These are phyloP conservation scores for Cherax quadricarinatus DNA, from an alignment of 1,140 invertebrate genomes.

Conservation along the genomic window DNA sequence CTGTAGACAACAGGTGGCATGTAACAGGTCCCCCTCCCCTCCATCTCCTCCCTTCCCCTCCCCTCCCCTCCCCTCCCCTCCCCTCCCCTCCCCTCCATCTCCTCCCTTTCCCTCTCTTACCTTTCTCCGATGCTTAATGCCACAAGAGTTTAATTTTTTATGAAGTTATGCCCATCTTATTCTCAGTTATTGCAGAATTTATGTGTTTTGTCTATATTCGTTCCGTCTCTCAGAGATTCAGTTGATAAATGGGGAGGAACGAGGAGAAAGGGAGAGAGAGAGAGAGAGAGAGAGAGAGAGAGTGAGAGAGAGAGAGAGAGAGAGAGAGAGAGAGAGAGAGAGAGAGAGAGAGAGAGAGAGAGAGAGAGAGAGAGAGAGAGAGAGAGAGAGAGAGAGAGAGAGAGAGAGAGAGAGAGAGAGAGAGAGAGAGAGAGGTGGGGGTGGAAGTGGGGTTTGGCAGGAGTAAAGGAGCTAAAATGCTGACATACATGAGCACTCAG, in stretches of 20 bases:
- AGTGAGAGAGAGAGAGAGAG: neutral
- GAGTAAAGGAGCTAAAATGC: too few relatives aligned
- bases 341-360: neutral
- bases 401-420: neutral
- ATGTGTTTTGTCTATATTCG: too few relatives aligned
- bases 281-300: neutral
- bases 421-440: neutral
- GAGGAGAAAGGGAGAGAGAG: neutral
- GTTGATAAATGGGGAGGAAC: neutral
- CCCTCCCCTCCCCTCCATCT: neutral
- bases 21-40: neutral
- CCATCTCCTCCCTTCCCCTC: neutral
- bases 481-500: too few relatives aligned
- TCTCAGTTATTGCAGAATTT: too few relatives aligned
- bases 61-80: neutral
- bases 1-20: too few relatives aligned
- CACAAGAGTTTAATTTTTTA: too few relatives aligned
- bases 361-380: neutral
- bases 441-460: too few relatives aligned
- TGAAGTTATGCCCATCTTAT: too few relatives aligned
- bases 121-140: neutral
- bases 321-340: neutral
- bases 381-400: neutral
- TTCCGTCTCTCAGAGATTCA: too few relatives aligned
- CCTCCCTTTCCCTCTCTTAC: neutral